phyloP scores from a whole-genome alignment of 2,113 vertebrate genomes.

The Pterophyllum scalare region DNA sequence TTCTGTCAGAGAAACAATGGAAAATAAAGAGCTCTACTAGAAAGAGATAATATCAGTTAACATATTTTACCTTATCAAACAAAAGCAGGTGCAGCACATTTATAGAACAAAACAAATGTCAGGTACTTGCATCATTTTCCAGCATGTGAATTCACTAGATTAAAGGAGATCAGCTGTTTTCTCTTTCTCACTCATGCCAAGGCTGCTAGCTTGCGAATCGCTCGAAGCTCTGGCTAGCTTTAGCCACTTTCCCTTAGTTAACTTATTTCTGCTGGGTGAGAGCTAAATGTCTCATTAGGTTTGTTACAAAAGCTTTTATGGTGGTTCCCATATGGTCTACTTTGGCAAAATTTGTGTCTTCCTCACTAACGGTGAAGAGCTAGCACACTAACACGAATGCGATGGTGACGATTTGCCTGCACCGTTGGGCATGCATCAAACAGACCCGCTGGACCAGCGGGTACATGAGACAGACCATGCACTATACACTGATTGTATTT shows the following conservation, averaged over 20 bases:
- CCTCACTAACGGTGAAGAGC: too few relatives aligned
- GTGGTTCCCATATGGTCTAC: not conserved
- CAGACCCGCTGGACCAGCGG: too few relatives aligned
- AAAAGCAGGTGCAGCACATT: not conserved
- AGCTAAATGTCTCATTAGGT: not conserved
- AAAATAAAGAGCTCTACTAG: not conserved
- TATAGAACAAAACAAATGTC: not conserved
- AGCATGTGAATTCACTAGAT: not conserved
- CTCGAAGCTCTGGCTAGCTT: not conserved
- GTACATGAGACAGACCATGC: too few relatives aligned
- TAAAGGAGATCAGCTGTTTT: not conserved
- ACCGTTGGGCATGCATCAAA: too few relatives aligned
- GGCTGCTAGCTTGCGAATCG: not conserved
- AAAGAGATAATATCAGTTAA: not conserved
- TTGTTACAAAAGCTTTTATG: not conserved
- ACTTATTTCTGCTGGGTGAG: not conserved
- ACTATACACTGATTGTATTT: not conserved
- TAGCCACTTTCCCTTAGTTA: not conserved
- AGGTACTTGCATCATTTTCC: not conserved
- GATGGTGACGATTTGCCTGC: too few relatives aligned
- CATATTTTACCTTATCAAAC: fast-evolving
- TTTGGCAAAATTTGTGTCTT: too few relatives aligned
- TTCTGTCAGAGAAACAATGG: not conserved
- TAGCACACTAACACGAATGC: too few relatives aligned
- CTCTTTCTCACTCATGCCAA: not conserved